Percentiles rank a stretch among this genome's conserved stretches.
phyloP scores from a whole-genome alignment of 1,140 invertebrate species.

The Chironomus tepperi region DNA sequence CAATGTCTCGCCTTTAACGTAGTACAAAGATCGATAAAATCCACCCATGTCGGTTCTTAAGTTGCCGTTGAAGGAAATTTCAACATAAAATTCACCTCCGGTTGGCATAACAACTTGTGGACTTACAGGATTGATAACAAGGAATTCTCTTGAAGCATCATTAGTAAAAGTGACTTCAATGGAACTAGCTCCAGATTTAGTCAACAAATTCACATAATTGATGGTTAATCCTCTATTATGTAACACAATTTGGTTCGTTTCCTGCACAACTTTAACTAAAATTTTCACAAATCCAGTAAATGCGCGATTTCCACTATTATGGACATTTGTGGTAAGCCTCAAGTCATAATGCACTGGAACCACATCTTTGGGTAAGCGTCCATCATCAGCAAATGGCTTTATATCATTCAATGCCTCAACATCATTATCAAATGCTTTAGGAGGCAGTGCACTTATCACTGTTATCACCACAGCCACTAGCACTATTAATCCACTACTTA shows the following conservation, averaged over 20 bases:
- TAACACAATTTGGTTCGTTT: not conserved
- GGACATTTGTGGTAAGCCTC: not conserved
- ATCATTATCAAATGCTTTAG: not conserved
- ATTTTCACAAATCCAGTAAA: not conserved
- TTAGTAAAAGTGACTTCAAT: constrained; percentile 1
- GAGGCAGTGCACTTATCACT: not conserved
- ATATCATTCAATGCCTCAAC: not conserved
- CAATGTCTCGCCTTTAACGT: not conserved
- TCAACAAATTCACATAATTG: not conserved
- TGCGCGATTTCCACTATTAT: not conserved
- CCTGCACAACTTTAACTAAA: not conserved
- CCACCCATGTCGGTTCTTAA: constrained; percentile 20
- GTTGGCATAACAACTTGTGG: constrained; percentile 33
- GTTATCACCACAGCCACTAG: not conserved
- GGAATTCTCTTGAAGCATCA: not conserved
- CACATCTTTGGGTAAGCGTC: not conserved
- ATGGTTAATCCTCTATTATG: not conserved
- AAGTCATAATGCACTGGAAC: not conserved
- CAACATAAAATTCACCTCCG: not conserved
- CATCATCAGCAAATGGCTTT: constrained; percentile 27
- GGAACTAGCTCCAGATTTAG: not conserved
- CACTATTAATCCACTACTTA: not conserved
- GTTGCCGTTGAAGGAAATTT: constrained; percentile 1
- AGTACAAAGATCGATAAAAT: constrained; percentile 24
- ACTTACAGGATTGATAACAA: not conserved